Evolutionary conservation across 2,113 vertebrate species (phyloP).

Genomic region (Oophaga pumilio): DNA sequence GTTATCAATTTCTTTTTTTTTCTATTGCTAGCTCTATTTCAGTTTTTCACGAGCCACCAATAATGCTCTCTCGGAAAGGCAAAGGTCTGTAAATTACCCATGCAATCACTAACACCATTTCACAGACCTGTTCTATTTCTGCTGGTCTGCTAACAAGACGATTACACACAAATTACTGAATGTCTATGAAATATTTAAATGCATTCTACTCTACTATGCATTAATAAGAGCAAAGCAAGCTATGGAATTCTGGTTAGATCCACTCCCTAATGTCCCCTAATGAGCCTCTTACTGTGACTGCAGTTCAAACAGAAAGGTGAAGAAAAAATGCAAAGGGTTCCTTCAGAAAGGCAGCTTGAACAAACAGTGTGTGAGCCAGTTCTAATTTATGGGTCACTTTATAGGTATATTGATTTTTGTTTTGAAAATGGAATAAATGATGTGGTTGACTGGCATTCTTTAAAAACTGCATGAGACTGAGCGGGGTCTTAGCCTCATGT

Average conservation of each 20-base stretch:
- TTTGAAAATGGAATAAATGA: slow-evolving; percentile 90
- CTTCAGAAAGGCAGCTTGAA: slow-evolving; percentile 85
- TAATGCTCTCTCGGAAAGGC: slow-evolving; percentile 75
- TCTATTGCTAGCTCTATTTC: slow-evolving; percentile 82
- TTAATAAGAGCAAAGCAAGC: slow-evolving; percentile 94
- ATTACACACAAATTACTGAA: slow-evolving; percentile 96
- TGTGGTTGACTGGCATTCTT: slow-evolving; percentile 78
- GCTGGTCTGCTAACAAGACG: slow-evolving; percentile 91
- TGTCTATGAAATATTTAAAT: slow-evolving; percentile 97
- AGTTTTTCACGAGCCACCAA: slow-evolving; percentile 77
- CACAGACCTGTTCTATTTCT: slow-evolving; percentile 82
- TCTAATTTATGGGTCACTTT: slow-evolving; percentile 92
- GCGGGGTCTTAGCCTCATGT: slow-evolving; percentile 63
- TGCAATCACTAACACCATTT: slow-evolving; percentile 84
- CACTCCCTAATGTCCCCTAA: slow-evolving; percentile 90
- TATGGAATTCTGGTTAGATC: slow-evolving; percentile 86
- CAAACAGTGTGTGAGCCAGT: slow-evolving; percentile 82
- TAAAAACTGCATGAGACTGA: slow-evolving; percentile 74
- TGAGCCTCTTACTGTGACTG: slow-evolving; percentile 88
- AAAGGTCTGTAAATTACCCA: slow-evolving; percentile 85
- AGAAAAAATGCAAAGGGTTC: slow-evolving; percentile 84
- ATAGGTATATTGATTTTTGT: slow-evolving; percentile 95
- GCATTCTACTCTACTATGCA: slow-evolving; percentile 92
- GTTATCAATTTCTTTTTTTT: slow-evolving; percentile 79
- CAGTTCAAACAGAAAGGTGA: slow-evolving; percentile 92